A percentile compares a stretch with the other conserved stretches of the same genome.
Conservation (phyloP, 2,113 vertebrate species). For the Macheiramphus alcinus region DNA sequence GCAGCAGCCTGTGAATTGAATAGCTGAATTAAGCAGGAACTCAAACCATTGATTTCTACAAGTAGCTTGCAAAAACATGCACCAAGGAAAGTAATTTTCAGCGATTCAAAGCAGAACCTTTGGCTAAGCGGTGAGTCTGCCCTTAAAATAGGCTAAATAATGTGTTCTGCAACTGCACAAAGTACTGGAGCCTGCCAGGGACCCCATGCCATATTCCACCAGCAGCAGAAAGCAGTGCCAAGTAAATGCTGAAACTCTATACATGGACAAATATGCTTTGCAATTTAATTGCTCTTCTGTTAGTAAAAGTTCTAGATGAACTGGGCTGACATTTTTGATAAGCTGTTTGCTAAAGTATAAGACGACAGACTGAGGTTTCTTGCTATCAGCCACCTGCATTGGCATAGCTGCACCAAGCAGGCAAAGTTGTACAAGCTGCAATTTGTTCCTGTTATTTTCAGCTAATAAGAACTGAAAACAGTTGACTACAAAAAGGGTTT, state of each 20-base stretch:
- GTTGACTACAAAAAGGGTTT: not conserved
- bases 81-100: conserved; percentile 32
- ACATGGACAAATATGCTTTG: not conserved
- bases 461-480: not conserved
- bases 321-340: not conserved
- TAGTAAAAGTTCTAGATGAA: not conserved
- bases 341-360: not conserved
- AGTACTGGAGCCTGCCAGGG: not conserved
- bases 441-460: not conserved
- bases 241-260: not conserved
- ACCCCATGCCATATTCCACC: not conserved
- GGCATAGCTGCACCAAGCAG: not conserved
- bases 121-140: not conserved
- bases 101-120: not conserved
- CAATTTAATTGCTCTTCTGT: not conserved
- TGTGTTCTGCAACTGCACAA: not conserved
- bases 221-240: not conserved
- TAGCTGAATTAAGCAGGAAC: conserved; percentile 36
- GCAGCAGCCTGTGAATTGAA: not conserved
- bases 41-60: conserved; percentile 14
- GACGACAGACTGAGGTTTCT: not conserved
- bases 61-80: conserved; percentile 27
- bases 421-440: not conserved
- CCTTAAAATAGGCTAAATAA: not conserved
- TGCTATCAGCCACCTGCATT: not conserved